Evolutionary conservation across 2,888 invertebrate genomes (phyloP), one percentile per base, ranked within the genome.

Genomic region (Pandemis heparana): DNA sequence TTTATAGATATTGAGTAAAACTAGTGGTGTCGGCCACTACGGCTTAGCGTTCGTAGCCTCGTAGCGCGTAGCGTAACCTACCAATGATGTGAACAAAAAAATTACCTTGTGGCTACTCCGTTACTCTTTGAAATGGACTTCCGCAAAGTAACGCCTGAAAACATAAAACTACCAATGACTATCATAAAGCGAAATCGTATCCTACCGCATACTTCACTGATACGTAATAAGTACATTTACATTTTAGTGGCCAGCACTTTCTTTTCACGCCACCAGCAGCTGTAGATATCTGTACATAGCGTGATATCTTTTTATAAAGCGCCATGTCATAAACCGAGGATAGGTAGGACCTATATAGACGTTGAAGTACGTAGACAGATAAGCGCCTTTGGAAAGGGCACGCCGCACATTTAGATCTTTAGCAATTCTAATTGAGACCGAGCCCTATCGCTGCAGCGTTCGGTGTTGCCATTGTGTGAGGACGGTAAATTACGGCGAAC

Each of bases 341-440:
- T 39, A 53, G 53, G 53, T 53, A 53, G 9, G 53, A 53, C 18
- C 64, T 64, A 64, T 74, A 75, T 38, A 70, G 63, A 61, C 66
- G 56, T 70, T 41, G 67, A 65, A 73, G 66, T 67, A 53, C 60
- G 59, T 41, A 65, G 69, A 65, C 61, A 70, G 68, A 64, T 66
- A 76, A 71, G 78, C 78, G 79, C 74, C 81, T 78, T 78, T 77
- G 75, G 77, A 78, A 82, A 81, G 83, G 84, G 82, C 80, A 80
- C 79, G 79, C 80, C 79, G 77, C 79, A 79, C 78, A 81, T 82
- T 83, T 77, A 79, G 70, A 79, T 82, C 80, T 81, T 85, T 87
- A 85, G 87, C 85, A 87, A 88, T 87, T 85, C 88, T 87, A 88
- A 88, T 88, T 80, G 79, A 80, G 80, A 77, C 79, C 73, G 78